These are phyloP conservation scores for Lepidothrix coronata DNA, from an alignment of 2,113 vertebrate genomes.

Conservation along the genomic window DNA sequence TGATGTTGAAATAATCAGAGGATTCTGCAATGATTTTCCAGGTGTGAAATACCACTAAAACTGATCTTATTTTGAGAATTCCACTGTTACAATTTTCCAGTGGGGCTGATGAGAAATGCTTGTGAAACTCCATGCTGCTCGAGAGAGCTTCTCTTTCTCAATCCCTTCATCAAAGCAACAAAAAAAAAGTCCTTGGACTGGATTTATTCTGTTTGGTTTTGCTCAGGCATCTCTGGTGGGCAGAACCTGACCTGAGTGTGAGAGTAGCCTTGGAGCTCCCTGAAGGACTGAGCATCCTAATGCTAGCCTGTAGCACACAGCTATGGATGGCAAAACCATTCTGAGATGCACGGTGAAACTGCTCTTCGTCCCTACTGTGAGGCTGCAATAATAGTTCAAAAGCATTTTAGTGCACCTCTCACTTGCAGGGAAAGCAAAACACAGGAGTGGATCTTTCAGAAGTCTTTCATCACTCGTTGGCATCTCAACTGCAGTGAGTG, in stretches of 20 bases:
- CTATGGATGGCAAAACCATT: background rate
- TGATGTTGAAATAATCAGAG: slow-evolving; percentile 57
- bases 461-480: fast-evolving
- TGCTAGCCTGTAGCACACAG: background rate
- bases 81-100: slow-evolving; percentile 23
- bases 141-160: slow-evolving; percentile 19
- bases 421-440: background rate
- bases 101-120: background rate
- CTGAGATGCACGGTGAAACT: background rate
- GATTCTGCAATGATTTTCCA: slow-evolving; percentile 63
- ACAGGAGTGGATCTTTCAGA: background rate
- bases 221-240: background rate
- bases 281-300: background rate
- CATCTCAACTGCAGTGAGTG: background rate
- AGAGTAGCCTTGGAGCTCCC: background rate
- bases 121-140: background rate
- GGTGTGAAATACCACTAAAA: slow-evolving; percentile 48
- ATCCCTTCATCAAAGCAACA: background rate
- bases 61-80: slow-evolving; percentile 56
- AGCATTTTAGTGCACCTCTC: background rate
- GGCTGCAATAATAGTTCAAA: background rate
- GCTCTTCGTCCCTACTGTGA: background rate
- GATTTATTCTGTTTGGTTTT: background rate
- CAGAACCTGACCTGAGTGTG: background rate
- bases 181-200: background rate